Conservation (phyloP, 2,797 vertebrate species). For the Galaxias olidus region DNA sequence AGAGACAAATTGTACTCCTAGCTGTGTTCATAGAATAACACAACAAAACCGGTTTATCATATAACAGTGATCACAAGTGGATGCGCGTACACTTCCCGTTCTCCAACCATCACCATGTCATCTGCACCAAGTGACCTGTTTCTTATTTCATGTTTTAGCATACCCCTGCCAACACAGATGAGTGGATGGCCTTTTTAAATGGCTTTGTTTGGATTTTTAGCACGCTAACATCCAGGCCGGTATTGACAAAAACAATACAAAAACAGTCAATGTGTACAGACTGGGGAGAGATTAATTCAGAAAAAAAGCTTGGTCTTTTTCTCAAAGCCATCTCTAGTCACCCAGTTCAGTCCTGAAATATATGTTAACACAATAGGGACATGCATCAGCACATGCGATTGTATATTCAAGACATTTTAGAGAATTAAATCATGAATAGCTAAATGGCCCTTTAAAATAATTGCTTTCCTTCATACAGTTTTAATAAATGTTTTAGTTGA, state of each 20-base stretch:
- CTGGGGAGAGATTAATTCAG: slow-evolving; percentile 27
- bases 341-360: slow-evolving; percentile 34
- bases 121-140: too few relatives aligned
- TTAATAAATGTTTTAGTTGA: slow-evolving; percentile 58
- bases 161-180: slow-evolving; percentile 24
- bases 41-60: slow-evolving; percentile 42
- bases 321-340: slow-evolving; percentile 29
- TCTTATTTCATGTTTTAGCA: slow-evolving; percentile 19
- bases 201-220: slow-evolving; percentile 42
- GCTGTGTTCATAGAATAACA: slow-evolving; percentile 12
- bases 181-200: slow-evolving; percentile 34
- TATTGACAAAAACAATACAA: too few relatives aligned
- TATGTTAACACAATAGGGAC: slow-evolving; percentile 54
- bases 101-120: too few relatives aligned
- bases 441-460: slow-evolving; percentile 66
- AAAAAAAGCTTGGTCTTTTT: slow-evolving; percentile 19
- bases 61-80: slow-evolving; percentile 31
- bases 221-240: too few relatives aligned
- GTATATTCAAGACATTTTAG: slow-evolving; percentile 45
- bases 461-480: slow-evolving; percentile 57
- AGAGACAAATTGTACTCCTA: slow-evolving; percentile 31
- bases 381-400: slow-evolving; percentile 57
- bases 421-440: slow-evolving; percentile 42
- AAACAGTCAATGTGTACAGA: too few relatives aligned
- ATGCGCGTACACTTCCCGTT: slow-evolving; percentile 25